Base-by-base conservation (phyloP, 2,888 invertebrate species). In the Catocala fraxini region DNA sequence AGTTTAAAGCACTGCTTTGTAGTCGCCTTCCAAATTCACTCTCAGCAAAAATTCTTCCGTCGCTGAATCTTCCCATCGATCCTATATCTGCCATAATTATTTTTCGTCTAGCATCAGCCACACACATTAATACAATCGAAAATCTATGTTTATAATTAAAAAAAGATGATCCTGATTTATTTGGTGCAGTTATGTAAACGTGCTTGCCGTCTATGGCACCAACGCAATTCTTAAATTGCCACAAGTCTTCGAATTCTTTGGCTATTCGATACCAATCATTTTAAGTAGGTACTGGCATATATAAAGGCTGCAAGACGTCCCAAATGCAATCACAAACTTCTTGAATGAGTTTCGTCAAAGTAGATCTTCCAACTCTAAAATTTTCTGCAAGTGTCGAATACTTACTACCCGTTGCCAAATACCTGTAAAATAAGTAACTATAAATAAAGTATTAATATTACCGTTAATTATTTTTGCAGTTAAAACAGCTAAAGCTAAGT, bases 31-130 rank as follows among this genome's bases (percentile, higher is more conserved):
- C 65, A 35, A 72, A 70, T n/a, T 42, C 25, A 62, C 68, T 70
- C 42, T 72, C 63, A 51, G 33, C 46, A 56, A 72, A 72, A 34
- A 70, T 68, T 7, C 72, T 68, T 43, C 55, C 72, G 55, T 72
- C 70, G 33, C 63, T 64, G 43, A 70, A 70, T 13, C 68, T 66
- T 41, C 70, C 66, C 65, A 66, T 68, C 10, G 65, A 68, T 5
- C 63, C 67, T 9, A 67, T 41, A 63, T 70, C 70, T 15, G 58
- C 57, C 62, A 70, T 70, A 13, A 67, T 70, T 35, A 70, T 58
- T 59, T n/a, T 70, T 59, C 66, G 11, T 4, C 4, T 70, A 48
- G 69, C 68, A 54, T 72, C 68, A n/a, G 65, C 70, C 54, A 70
- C 39, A 13, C 65, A 63, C 63, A 70, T 63, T 13, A 70, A 3